Conservation (phyloP, 2,113 vertebrate genomes). For the Telmatochromis brichardi region DNA sequence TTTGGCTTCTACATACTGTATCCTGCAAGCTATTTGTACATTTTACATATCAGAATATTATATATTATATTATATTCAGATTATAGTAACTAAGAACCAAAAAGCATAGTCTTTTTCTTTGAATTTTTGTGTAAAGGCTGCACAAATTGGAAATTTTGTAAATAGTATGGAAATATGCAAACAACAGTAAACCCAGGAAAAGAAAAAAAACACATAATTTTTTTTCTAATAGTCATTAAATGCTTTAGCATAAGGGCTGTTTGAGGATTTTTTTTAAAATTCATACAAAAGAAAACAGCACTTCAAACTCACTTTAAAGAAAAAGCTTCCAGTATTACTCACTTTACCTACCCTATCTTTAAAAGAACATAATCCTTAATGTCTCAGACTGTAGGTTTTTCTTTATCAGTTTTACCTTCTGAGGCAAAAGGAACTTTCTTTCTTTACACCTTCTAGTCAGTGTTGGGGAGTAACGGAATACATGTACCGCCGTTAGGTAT, state of each 20-base stretch:
- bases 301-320: not conserved
- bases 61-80: not conserved
- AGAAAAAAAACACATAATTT: rapidly evolving
- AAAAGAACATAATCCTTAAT: not conserved
- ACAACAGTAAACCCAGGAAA: not conserved
- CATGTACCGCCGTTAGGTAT: no score
- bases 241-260: not conserved
- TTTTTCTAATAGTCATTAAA: not conserved
- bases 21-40: not conserved
- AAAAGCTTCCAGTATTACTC: not conserved
- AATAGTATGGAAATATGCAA: not conserved
- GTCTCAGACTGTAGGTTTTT: not conserved
- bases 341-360: not conserved
- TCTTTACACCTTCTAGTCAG: not conserved
- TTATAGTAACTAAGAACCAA: no score
- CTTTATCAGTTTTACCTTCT: not conserved
- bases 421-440: not conserved
- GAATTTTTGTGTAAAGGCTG: not conserved
- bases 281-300: not conserved
- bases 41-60: not conserved
- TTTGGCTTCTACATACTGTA: not conserved
- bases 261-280: not conserved
- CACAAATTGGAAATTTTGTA: not conserved
- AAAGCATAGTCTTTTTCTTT: not conserved
- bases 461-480: no score